These are phyloP conservation scores for Thomomys bottae DNA, from an alignment of 2,113 vertebrate genomes.

Conservation along the genomic window DNA sequence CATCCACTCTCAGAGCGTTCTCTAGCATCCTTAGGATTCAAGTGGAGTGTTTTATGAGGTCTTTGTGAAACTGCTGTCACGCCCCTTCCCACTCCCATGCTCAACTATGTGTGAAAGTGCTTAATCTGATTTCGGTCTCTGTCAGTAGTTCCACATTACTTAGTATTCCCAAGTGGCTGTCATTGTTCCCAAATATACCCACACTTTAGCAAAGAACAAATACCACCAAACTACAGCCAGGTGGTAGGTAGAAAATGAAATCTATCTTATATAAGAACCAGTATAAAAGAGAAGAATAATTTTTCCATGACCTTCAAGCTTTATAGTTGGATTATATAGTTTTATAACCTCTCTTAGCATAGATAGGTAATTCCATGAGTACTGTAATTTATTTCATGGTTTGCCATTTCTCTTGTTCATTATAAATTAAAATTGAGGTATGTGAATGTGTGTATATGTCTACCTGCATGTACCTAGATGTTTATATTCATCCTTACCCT, in stretches of 20 bases:
- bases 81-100: neutral
- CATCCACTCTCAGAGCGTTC: neutral
- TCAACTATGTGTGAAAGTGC: neutral
- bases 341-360: neutral
- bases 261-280: neutral
- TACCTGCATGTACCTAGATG: neutral
- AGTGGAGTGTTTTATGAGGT: neutral
- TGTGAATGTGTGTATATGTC: neutral
- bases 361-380: neutral
- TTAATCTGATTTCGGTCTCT: neutral
- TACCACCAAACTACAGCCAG: neutral
- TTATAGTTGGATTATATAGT: neutral
- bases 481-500: neutral
- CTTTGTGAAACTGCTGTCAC: neutral
- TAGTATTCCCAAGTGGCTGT: neutral
- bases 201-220: neutral
- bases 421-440: neutral
- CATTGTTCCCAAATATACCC: neutral
- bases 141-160: neutral
- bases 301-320: neutral
- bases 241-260: neutral
- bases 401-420: neutral
- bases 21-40: neutral
- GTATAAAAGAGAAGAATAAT: neutral
- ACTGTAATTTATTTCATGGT: neutral